These are phyloP conservation scores for Agelastica alni DNA, from an alignment of 2,888 invertebrate species.

Conservation along the genomic window DNA sequence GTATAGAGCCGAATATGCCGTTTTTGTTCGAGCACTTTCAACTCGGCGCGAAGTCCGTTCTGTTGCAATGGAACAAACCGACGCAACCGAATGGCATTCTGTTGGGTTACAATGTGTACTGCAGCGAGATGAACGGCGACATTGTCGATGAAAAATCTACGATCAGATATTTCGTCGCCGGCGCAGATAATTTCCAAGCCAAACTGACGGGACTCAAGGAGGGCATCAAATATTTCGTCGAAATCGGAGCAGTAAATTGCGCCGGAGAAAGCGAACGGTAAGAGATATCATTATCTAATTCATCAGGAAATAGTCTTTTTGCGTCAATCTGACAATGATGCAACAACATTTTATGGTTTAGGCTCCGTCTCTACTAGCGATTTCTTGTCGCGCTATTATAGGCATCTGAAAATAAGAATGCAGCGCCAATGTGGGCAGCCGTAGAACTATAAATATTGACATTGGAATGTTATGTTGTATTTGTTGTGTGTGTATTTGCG, in stretches of 20 bases:
- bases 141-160: conserved; percentile 41
- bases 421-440: no score
- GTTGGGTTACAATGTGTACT: conserved; percentile 47
- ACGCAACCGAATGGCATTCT: conserved; percentile 46
- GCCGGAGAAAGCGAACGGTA: conserved; percentile 49
- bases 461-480: no score
- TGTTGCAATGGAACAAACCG: conserved; percentile 47
- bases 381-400: no score
- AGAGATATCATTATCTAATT: no score
- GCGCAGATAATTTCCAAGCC: conserved; percentile 44
- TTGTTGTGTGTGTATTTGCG: no score
- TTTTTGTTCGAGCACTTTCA: conserved; percentile 43
- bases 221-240: conserved; percentile 43
- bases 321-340: no score
- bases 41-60: conserved; percentile 42
- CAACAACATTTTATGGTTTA: no score
- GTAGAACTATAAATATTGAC: no score
- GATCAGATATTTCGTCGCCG: conserved; percentile 41
- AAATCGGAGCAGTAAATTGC: conserved; percentile 47
- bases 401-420: no score
- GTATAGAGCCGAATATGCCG: conserved; percentile 46
- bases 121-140: conserved; percentile 41
- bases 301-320: no score
- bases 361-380: no score
- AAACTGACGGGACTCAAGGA: conserved; percentile 45